Conservation (phyloP, 2,888 invertebrate species). For the Nemoura dubitans region DNA sequence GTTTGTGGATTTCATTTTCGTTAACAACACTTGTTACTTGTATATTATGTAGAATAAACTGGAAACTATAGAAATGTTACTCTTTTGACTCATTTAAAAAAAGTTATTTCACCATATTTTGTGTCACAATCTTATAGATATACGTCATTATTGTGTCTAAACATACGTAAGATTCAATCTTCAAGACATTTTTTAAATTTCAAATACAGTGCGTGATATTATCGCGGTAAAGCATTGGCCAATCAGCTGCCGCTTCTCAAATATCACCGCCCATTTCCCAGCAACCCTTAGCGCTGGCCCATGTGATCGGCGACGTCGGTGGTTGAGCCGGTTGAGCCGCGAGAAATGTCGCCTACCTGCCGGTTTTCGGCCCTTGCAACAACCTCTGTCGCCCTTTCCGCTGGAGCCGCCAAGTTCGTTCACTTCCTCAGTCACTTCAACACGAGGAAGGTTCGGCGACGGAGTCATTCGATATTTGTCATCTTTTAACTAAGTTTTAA, state of each 20-base stretch:
- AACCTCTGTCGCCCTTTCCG: constrained; percentile 12
- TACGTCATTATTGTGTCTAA: too few species aligned
- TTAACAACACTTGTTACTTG: too few species aligned
- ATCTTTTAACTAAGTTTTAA: neutral
- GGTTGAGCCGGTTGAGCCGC: neutral
- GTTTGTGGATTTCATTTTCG: too few species aligned
- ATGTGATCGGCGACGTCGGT: constrained; percentile 5
- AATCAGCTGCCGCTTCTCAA: neutral
- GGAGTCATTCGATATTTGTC: neutral
- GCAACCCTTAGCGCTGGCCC: neutral
- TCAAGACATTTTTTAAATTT: neutral
- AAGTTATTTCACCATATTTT: too few species aligned
- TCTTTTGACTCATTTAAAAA: too few species aligned
- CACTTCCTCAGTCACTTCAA: constrained; percentile 34
- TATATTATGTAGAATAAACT: too few species aligned
- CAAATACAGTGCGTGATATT: neutral
- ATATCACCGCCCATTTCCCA: neutral
- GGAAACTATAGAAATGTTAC: too few species aligned
- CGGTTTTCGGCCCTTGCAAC: neutral
- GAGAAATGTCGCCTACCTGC: neutral
- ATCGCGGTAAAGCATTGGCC: neutral
- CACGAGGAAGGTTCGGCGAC: constrained; percentile 20
- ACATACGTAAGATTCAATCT: too few species aligned
- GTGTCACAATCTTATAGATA: too few species aligned
- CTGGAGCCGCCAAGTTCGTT: constrained; percentile 12